Evolutionary conservation across 2,888 invertebrate genomes (phyloP).

Genomic region (Cerastoderma edule): DNA sequence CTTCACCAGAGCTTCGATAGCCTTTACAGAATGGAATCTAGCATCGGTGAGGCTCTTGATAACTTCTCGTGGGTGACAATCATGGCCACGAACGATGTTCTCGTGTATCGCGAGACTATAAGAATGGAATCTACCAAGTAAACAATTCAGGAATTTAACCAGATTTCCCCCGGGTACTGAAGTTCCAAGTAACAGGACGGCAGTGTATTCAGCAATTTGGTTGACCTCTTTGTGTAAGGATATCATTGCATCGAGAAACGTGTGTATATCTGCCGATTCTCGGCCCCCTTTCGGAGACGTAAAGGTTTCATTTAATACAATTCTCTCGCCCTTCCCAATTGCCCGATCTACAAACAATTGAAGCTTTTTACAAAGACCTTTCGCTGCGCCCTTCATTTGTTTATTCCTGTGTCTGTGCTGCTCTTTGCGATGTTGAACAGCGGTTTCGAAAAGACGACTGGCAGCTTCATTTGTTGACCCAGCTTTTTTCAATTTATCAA

Average conservation of each 20-base stretch:
- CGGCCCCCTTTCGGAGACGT: slow-evolving; percentile 20
- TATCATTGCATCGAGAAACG: slow-evolving; percentile 48
- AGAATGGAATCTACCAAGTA: too few relatives aligned
- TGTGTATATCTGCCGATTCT: slow-evolving; percentile 33
- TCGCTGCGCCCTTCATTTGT: slow-evolving; percentile 28
- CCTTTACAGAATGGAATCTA: slow-evolving; percentile 29
- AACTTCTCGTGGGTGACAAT: background rate
- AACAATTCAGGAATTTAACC: too few relatives aligned
- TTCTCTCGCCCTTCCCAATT: slow-evolving; percentile 18
- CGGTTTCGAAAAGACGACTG: too few relatives aligned
- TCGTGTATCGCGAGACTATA: too few relatives aligned
- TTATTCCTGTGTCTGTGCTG: slow-evolving; percentile 33
- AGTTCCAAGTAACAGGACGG: slow-evolving; percentile 53
- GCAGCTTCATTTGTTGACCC: too few relatives aligned
- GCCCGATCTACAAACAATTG: slow-evolving; percentile 27
- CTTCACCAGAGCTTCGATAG: slow-evolving; percentile 28
- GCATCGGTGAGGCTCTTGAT: slow-evolving; percentile 31
- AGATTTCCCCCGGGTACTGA: too few relatives aligned
- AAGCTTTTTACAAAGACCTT: slow-evolving; percentile 32
- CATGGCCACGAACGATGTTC: background rate
- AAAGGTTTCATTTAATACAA: slow-evolving; percentile 26
- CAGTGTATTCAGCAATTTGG: slow-evolving; percentile 58
- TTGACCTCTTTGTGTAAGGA: slow-evolving; percentile 57
- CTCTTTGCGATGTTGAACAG: slow-evolving; percentile 41
- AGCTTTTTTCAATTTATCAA: background rate